Evolutionary conservation across 2,797 vertebrate genomes (phyloP).

Genomic region (Scolopax bukidnonensis): DNA sequence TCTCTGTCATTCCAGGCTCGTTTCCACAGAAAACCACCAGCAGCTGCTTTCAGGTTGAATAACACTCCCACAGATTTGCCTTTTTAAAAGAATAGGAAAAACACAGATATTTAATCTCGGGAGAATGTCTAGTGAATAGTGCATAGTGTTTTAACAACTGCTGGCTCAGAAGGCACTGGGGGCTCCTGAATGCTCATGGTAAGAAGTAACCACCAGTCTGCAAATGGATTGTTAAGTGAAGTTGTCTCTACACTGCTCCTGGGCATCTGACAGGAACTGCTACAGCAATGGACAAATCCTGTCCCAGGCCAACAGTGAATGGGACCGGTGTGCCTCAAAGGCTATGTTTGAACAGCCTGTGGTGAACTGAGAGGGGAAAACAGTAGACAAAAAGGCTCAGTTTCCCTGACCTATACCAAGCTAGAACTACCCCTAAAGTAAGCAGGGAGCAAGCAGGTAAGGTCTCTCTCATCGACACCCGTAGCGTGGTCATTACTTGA

Average conservation of each 20-base stretch:
- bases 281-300: not conserved
- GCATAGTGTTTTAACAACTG: not conserved
- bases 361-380: not conserved
- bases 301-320: rapidly evolving
- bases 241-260: not conserved
- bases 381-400: not conserved
- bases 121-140: not conserved
- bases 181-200: not conserved
- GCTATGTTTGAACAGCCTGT: not conserved
- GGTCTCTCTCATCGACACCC: rapidly evolving
- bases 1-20: not conserved
- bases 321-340: not conserved
- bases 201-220: not conserved
- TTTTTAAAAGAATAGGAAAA: not conserved
- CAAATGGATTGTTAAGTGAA: not conserved
- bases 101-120: not conserved
- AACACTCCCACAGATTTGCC: not conserved
- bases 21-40: not conserved
- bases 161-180: not conserved
- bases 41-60: not conserved
- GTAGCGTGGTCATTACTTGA: not conserved
- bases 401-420: not conserved
- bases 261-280: not conserved
- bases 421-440: not conserved
- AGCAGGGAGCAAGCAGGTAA: not conserved